phyloP scores from a whole-genome alignment of 2,888 invertebrate genomes.

The Chouioia cunea region DNA sequence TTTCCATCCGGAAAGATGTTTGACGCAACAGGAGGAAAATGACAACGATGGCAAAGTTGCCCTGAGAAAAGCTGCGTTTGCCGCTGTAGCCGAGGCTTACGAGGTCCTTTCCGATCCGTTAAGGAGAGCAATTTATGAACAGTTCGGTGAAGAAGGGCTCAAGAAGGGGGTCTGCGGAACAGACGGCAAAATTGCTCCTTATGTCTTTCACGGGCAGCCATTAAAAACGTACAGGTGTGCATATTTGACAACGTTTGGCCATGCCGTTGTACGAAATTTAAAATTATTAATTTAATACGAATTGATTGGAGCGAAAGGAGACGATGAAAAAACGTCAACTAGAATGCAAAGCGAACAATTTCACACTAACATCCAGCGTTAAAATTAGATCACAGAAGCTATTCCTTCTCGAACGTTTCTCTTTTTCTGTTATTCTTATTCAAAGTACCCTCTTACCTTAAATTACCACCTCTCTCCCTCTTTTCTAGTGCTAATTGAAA shows the following conservation, averaged over 20 bases:
- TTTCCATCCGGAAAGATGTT: constrained; percentile 73
- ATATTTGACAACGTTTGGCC: too few relatives aligned
- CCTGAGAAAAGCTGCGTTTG: constrained; percentile 64
- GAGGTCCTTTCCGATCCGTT: constrained; percentile 80
- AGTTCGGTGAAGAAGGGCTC: constrained; percentile 89
- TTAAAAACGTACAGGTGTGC: constrained; percentile 76
- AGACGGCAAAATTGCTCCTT: constrained; percentile 77
- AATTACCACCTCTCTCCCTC: too few relatives aligned
- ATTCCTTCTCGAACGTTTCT: not conserved
- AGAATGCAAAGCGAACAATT: too few relatives aligned
- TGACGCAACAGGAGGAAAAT: not conserved
- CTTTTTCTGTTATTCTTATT: too few relatives aligned
- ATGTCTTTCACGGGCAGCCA: constrained; percentile 85
- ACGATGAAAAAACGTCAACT: too few relatives aligned
- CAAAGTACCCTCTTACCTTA: too few relatives aligned
- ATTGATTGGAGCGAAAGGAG: too few relatives aligned
- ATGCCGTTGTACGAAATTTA: too few relatives aligned
- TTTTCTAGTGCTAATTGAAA: not conserved
- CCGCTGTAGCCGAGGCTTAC: constrained; percentile 82
- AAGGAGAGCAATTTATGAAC: constrained; percentile 84
- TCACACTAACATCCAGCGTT: not conserved
- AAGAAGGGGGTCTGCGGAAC: constrained; percentile 84
- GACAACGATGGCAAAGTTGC: too few relatives aligned
- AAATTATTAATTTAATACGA: too few relatives aligned
- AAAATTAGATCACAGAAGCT: not conserved